Base-by-base conservation (phyloP, 2,888 invertebrate species). In the Sthenelais limicola region DNA sequence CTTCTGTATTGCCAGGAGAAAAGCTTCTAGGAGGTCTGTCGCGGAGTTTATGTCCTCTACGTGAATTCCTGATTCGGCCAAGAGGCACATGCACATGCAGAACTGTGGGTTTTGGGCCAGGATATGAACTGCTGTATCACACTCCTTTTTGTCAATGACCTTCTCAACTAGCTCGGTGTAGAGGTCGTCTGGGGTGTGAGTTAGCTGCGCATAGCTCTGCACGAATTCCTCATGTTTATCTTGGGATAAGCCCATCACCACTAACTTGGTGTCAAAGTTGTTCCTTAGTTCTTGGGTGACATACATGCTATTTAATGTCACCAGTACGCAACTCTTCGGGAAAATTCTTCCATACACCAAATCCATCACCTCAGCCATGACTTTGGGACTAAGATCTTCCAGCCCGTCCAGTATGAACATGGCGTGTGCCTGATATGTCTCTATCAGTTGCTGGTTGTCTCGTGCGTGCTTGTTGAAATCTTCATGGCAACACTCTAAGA, bases 401-500 rank as follows among this genome's bases (percentile, higher is more conserved):
- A 80, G 83, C 2, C 83, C 82, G 73, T 86, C 86, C 5, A 86
- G 48, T 1, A 86, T 51, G 54, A 86, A 73, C 4, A 85, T 49
- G 3, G 81, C 78, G 18, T 82, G 79, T 4, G 77, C 67, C 21
- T 83, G 79, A 49, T 80, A 76, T 7, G 72, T 73, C 68, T 81
- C 81, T 5, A 85, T 56, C 71, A 83, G 73, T 3, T 73, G 71
- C 80, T 81, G 80, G 48, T 85, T 78, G n/a, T 85, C 83, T 3
- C 77, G 74, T 7, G 68, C 26, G 28, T 75, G 77, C 5, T 83
- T 71, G 49, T 79, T 81, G 71, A 79, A 80, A n/a, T n/a, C n/a
- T 0, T 79, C 81, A 30, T 84, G 78, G n/a, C 83, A 77, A 71
- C 82, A 80, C 12, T 77, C 74, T 35, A 79, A 77, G 18, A 84